Evolutionary conservation across 2,797 vertebrate genomes (phyloP).

Genomic region (Macropodus opercularis): DNA sequence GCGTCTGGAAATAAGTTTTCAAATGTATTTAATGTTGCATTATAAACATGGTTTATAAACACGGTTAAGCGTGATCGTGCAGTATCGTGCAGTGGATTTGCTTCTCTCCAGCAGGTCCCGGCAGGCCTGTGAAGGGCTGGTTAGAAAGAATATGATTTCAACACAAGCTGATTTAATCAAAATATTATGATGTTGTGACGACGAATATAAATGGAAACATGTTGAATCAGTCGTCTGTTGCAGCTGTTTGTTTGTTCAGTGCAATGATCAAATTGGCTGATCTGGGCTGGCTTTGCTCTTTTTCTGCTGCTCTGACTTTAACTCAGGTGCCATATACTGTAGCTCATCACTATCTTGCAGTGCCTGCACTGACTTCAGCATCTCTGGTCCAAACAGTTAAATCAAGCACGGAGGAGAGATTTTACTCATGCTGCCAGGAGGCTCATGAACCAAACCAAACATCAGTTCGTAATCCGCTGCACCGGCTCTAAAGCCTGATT

Average conservation of each 20-base stretch:
- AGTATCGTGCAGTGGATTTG: too few relatives aligned
- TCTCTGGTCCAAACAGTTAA: conserved; percentile 32
- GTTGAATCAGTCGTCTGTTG: conserved; percentile 23
- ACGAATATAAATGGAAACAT: conserved; percentile 18
- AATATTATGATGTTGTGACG: background rate
- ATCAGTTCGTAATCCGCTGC: conserved; percentile 63
- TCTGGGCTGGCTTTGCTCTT: conserved; percentile 32
- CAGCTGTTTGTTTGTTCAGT: conserved; percentile 58
- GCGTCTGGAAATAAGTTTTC: conserved; percentile 7
- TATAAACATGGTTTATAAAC: too few relatives aligned
- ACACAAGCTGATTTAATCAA: conserved; percentile 26
- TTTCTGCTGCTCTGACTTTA: conserved; percentile 44
- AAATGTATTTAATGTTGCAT: too few relatives aligned
- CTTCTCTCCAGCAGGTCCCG: too few relatives aligned
- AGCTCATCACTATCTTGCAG: conserved; percentile 27
- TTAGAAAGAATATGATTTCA: background rate
- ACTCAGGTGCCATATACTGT: conserved; percentile 23
- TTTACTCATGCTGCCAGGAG: conserved; percentile 41
- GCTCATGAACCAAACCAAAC: conserved; percentile 47
- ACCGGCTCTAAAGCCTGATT: conserved; percentile 36
- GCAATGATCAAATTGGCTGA: conserved; percentile 47
- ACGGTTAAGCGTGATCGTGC: too few relatives aligned
- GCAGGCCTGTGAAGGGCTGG: too few relatives aligned
- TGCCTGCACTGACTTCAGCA: conserved; percentile 54
- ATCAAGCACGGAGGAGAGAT: conserved; percentile 39